These are phyloP conservation scores for Diprion similis DNA, from an alignment of 1,140 invertebrate species.

Conservation along the genomic window DNA sequence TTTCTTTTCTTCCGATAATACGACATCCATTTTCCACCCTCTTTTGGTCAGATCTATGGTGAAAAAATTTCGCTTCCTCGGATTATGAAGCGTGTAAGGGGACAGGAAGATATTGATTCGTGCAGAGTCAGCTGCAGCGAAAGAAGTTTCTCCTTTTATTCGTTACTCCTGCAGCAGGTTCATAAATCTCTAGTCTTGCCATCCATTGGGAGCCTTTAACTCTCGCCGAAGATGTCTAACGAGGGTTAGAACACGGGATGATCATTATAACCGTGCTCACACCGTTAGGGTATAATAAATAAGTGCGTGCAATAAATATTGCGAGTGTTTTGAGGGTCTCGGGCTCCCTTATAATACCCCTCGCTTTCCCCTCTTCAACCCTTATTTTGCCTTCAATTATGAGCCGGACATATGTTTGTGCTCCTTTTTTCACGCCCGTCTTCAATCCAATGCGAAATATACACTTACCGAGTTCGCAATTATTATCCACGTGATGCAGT, in stretches of 20 bases:
- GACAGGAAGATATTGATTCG: no score
- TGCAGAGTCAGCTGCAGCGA: neutral
- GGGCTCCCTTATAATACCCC: neutral
- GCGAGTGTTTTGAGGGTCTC: neutral
- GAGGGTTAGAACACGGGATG: neutral
- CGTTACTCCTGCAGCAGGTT: neutral
- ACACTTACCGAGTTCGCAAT: no score
- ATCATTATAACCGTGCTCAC: neutral
- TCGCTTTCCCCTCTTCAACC: no score
- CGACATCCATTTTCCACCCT: no score
- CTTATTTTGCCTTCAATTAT: no score
- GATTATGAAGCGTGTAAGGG: no score
- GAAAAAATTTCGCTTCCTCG: no score
- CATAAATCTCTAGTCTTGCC: neutral
- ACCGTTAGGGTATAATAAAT: neutral
- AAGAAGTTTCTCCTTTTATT: neutral
- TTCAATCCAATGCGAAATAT: no score
- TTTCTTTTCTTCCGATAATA: no score
- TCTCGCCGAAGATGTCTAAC: neutral
- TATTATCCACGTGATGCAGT: neutral
- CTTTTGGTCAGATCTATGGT: no score
- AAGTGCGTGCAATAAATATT: neutral
- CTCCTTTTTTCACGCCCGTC: no score
- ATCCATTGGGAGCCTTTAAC: neutral
- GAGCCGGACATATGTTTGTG: no score